Base-by-base conservation (phyloP, 2,113 vertebrate species). In the Ascaphus truei region DNA sequence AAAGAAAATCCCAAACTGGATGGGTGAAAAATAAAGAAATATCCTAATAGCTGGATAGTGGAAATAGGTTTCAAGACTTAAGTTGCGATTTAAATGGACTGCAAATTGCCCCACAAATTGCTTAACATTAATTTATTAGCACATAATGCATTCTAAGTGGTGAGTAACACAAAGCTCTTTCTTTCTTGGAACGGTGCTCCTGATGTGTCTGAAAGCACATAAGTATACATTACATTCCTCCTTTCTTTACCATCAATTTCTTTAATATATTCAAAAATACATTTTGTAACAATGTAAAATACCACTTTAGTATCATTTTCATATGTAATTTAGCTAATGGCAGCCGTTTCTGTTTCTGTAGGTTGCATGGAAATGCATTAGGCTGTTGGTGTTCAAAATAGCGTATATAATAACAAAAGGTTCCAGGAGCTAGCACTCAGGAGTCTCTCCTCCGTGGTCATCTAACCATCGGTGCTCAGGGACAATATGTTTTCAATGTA, bases 281-380 rank as follows among this genome's bases (percentile, higher is more conserved):
- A 55, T 56, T 66, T 66, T 66, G 43, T 56, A 41, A 43, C 63
- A 66, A 55, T 36, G 55, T 66, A 56, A 66, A 66, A 55, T 43
- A 29, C 62, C 37, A 39, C 63, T 43, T 55, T 66, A 55, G 12
- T 53, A 55, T 66, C 51, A 55, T 36, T 52, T 65, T 3, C 31
- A 15, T 13, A 15, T 16, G 63, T 37, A 55, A 53, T 55, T 27
- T 52, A 55, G 25, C 43, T 66, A 66, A 43, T 66, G 53, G 63
- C 63, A 30, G 50, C 50, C 30, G 34, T 55, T 43, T 66, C 33
- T 29, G n/a, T 55, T 66, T 29, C 10, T 66, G 29, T 16, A 31
- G 51, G 43, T 55, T 55, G 34, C 7, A 27, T 55, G 36, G 48
- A 18, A n/a, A 29, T 18, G 16, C 36, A 56, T 55, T 66, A 66